Base-by-base conservation (phyloP, 1,140 invertebrate species). In the Popillia japonica region DNA sequence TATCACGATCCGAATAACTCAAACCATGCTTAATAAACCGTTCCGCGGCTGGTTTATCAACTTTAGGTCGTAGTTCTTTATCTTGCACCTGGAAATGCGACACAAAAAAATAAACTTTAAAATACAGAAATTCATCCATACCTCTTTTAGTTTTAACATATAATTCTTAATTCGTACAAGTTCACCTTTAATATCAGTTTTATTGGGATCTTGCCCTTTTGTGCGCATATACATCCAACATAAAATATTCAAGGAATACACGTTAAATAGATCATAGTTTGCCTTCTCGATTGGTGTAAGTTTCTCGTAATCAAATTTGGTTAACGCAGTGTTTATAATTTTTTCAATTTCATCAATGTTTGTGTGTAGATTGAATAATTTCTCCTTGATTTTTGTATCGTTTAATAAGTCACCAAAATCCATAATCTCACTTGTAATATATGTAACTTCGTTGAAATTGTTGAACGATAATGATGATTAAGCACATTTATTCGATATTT, bases 21-120 rank as follows among this genome's bases (percentile, higher is more conserved):
- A 91, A 82, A 8, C 91, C 91, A 84, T 89, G 90, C 79, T 87
- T 88, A 11, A 92, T 87, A 83, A 92, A 92, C 82, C 91, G 86
- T 78, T 87, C 87, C 0, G 90, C 90, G 10, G 88, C 91, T 55
- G 85, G 87, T 79, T 89, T 83, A 79, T 92, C 85, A 3, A 92
- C 79, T 76, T 83, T 88, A 0, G 90, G 90, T 80, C 90, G 84
- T 20, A 90, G 88, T 22, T 89, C 88, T 20, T 87, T 86, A 64
- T 91, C 89, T 79, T 90, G 87, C 23, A 85, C 85, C 84, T 86
- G n/a, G 6, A 76, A 68, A 48, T 2, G 8, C 8, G 8, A 48
- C 10, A 3, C 44, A 1, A 17, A 80, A 72, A 75, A 11, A 75
- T n/a, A 64, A 61, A 59, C 41, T 68, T 17, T 40, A 7, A 77